Evolutionary conservation across 2,888 invertebrate species (phyloP), one percentile per base, ranked within the genome.

Genomic region (Abrostola tripartita): DNA sequence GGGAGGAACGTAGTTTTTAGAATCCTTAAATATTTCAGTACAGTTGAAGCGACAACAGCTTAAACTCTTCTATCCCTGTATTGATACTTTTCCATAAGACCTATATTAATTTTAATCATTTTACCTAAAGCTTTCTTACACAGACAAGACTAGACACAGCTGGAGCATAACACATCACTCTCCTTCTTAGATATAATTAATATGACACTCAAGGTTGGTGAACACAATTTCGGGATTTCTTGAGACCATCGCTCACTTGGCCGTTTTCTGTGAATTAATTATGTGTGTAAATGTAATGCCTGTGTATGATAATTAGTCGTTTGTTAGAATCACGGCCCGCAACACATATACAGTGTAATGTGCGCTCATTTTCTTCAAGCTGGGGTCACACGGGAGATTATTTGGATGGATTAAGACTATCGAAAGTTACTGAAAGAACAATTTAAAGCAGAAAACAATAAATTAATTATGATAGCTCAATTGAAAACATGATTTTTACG

Each of bases 241-340:
- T 0, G 35, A 61, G 61, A 64, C 68, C 67, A 61, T 59, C 35
- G 38, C 58, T 35, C 74, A 81, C 76, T 76, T 76, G 78, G 76
- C 74, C 81, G 79, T 85, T 88, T 87, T 87, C 84, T 86, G 86
- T 84, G 85, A 87, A 88, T 90, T 87, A 88, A 90, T 90, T 88
- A 87, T 75, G 73, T 74, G 76, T 74, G 82, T 79, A 78, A 82
- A 80, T 82, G 80, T 81, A 81, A 83, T 82, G 78, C 71, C 61
- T 79, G 73, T 78, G 74, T 81, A 79, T 81, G 83, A 81, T 86
- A 86, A 85, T 85, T 81, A 81, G 74, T 76, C 68, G 76, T 71
- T 64, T 61, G 79, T 75, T 72, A 71, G 74, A 82, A 75, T 77
- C 71, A 71, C 76, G 65, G 73, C 70, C 71, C 71, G 67, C 52